Conservation (phyloP, 2,113 vertebrate species). For the Clupea harengus region DNA sequence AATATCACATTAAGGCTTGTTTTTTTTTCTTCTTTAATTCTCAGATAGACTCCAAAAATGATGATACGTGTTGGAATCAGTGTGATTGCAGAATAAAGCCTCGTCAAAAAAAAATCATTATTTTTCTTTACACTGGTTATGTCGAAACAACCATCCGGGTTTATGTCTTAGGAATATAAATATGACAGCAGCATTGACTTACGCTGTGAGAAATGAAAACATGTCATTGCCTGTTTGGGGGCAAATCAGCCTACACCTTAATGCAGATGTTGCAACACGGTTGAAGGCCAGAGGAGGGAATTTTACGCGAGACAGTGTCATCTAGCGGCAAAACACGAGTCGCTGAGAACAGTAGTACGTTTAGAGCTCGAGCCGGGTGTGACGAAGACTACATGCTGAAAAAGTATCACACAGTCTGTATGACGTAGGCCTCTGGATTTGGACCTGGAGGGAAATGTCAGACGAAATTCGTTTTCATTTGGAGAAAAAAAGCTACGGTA, state of each 20-base stretch:
- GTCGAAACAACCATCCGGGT: too few species aligned
- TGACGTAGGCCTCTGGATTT: not conserved
- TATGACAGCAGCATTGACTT: too few species aligned
- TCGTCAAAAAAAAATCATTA: too few species aligned
- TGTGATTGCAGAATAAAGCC: too few species aligned
- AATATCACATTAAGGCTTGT: too few species aligned
- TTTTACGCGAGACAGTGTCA: not conserved
- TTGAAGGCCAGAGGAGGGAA: not conserved
- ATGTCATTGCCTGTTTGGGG: not conserved
- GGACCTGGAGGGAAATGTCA: not conserved
- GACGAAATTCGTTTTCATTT: not conserved
- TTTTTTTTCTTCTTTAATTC: too few species aligned
- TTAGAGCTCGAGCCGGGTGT: not conserved
- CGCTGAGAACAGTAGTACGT: not conserved
- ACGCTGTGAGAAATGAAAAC: not conserved
- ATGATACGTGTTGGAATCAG: too few species aligned
- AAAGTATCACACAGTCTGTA: not conserved
- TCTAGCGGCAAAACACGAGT: not conserved
- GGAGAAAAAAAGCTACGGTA: not conserved
- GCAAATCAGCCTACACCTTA: not conserved
- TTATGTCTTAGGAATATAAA: too few species aligned
- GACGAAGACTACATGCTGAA: not conserved
- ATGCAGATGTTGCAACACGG: not conserved
- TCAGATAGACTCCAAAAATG: too few species aligned
- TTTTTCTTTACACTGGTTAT: too few species aligned